Percentiles rank a stretch among this genome's conserved stretches.
Conservation (phyloP, 2,888 invertebrate genomes). For the Microchrysa polita region DNA sequence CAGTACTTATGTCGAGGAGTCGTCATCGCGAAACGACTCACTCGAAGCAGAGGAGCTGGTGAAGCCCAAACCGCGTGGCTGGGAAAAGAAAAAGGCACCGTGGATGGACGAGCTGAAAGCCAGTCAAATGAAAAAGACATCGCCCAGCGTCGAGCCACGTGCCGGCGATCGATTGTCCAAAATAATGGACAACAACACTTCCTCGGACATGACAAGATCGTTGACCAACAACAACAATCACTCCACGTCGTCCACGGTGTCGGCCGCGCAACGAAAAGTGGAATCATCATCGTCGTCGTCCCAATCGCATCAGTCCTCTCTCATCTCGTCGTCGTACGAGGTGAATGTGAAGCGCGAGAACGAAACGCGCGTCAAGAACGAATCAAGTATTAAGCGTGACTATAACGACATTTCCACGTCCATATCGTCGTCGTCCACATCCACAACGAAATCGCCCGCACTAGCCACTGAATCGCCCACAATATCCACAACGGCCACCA, state of each 20-base stretch:
- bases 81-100: conserved; percentile 79
- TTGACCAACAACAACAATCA: conserved; percentile 37
- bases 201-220: conserved; percentile 41
- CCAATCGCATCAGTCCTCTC: conserved; percentile 11
- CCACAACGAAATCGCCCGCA: conserved; percentile 6
- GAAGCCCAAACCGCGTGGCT: conserved; percentile 74
- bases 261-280: conserved; percentile 44
- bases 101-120: conserved; percentile 86
- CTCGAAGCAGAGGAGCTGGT: conserved; percentile 62
- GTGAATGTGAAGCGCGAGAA: conserved; percentile 34
- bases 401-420: conserved; percentile 32
- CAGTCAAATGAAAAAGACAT: conserved; percentile 69
- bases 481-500: conserved; percentile 7
- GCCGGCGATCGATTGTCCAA: conserved; percentile 45
- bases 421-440: background rate
- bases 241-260: conserved; percentile 27
- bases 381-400: conserved; percentile 40
- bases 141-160: conserved; percentile 60
- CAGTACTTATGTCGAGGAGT: conserved; percentile 47
- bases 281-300: conserved; percentile 25
- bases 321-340: conserved; percentile 24
- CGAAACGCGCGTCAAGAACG: conserved; percentile 35
- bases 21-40: background rate
- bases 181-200: conserved; percentile 16
- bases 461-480: background rate